A percentile compares a stretch with the other conserved stretches of the same genome.
These are phyloP conservation scores for Tarsius wallacei DNA, from an alignment of 2,797 vertebrate genomes.

Conservation along the genomic window DNA sequence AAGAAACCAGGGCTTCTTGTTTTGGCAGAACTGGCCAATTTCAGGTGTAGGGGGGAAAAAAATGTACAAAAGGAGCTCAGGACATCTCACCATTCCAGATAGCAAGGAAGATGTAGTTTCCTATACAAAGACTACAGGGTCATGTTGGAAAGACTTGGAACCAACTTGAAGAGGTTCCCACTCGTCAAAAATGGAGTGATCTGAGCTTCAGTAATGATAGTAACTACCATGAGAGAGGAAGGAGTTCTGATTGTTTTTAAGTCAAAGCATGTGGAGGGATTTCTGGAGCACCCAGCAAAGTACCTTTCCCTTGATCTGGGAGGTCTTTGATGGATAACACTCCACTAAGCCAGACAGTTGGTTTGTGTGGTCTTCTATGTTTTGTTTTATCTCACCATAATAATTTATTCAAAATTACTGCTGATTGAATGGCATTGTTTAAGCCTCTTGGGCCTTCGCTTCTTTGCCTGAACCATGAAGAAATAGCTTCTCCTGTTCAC, in stretches of 20 bases:
- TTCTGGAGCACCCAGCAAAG: not conserved
- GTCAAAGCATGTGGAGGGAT: not conserved
- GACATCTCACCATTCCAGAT: not conserved
- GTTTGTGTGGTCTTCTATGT: not conserved
- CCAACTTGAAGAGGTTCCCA: not conserved
- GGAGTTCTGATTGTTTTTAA: not conserved
- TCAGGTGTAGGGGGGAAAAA: not conserved
- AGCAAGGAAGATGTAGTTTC: not conserved
- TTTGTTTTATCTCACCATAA: constrained; percentile 67
- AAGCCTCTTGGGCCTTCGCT: constrained; percentile 44
- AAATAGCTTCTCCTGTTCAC: not conserved
- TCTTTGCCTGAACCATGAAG: constrained; percentile 32
- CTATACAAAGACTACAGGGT: not conserved
- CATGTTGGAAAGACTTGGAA: not conserved
- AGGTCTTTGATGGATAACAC: not conserved
- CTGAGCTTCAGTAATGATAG: not conserved
- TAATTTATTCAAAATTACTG: constrained; percentile 31
- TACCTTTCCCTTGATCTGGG: constrained; percentile 5
- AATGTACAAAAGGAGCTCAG: not conserved
- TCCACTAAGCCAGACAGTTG: constrained; percentile 11
- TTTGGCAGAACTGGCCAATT: not conserved
- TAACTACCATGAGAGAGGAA: not conserved
- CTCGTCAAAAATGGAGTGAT: not conserved
- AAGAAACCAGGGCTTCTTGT: constrained; percentile 5
- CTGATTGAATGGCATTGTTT: constrained; percentile 44